Percentiles rank a stretch among this genome's conserved stretches.
These are phyloP conservation scores for Isichthys henryi DNA, from an alignment of 2,113 vertebrate genomes.

Conservation along the genomic window DNA sequence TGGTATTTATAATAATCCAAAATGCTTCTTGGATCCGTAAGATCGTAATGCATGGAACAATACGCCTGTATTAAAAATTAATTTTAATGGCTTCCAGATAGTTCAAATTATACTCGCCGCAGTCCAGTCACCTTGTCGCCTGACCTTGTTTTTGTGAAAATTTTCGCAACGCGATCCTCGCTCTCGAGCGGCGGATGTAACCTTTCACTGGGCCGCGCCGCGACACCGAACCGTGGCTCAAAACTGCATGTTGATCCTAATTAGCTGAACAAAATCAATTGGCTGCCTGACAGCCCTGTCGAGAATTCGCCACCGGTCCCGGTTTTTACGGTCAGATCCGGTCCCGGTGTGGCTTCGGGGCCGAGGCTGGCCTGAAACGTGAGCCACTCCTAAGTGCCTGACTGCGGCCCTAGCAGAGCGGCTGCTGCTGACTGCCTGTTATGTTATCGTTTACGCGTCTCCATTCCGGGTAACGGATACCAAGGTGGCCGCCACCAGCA, in stretches of 20 bases:
- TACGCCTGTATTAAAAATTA: not conserved
- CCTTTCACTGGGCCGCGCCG: not conserved
- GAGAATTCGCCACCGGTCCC: not conserved
- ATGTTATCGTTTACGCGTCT: conserved; percentile 10
- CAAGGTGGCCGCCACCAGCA: not conserved
- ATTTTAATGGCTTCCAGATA: conserved; percentile 5
- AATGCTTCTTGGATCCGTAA: not conserved
- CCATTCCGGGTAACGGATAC: conserved; percentile 15
- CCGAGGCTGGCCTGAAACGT: not conserved
- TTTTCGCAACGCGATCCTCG: not conserved
- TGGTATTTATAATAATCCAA: not conserved
- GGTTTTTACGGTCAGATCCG: conserved; percentile 3
- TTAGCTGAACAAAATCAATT: conserved; percentile 16
- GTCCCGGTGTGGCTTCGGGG: not conserved
- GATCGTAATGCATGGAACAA: not conserved
- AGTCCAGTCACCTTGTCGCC: not conserved
- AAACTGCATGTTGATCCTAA: conserved; percentile 12
- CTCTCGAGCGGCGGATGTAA: not conserved
- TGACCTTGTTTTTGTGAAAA: conserved; percentile 10
- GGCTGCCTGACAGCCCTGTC: conserved; percentile 3
- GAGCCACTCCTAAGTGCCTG: conserved; percentile 12
- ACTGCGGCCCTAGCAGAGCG: not conserved
- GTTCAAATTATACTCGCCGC: not conserved
- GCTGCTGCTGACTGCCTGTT: not conserved
- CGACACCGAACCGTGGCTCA: not conserved